Conservation (phyloP, 2,888 invertebrate genomes). For the Odontomyia ornata region DNA sequence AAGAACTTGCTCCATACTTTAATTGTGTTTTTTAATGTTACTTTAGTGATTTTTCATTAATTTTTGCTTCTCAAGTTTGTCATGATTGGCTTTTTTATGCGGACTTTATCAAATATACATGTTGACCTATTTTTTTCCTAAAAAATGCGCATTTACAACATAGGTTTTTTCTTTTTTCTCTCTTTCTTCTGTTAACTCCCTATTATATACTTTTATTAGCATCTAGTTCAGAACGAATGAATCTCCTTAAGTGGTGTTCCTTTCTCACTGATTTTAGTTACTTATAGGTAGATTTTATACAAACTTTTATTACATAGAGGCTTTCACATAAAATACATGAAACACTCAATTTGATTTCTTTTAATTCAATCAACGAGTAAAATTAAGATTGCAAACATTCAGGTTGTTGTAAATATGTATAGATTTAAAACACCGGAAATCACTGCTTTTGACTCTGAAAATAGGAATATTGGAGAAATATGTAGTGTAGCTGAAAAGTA, state of each 20-base stretch:
- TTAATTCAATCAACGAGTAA: conserved; percentile 16
- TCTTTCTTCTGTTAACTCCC: conserved; percentile 25
- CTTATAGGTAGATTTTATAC: conserved; percentile 33
- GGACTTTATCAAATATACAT: conserved; percentile 4
- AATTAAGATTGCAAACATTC: conserved; percentile 42
- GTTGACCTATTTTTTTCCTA: neutral
- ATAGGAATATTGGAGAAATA: neutral
- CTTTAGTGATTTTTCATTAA: neutral
- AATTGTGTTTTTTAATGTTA: neutral
- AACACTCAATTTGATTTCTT: conserved; percentile 32
- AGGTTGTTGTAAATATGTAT: conserved; percentile 31
- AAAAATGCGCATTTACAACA: conserved; percentile 35
- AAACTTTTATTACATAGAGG: conserved; percentile 40
- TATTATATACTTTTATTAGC: neutral
- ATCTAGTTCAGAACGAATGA: conserved; percentile 22
- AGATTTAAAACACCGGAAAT: conserved; percentile 45
- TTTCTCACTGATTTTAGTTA: conserved; percentile 26
- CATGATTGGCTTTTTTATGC: conserved; percentile 34
- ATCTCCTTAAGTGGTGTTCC: conserved; percentile 27
- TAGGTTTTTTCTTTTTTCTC: conserved; percentile 5
- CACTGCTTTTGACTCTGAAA: conserved; percentile 50
- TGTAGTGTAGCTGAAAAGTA: too few species aligned
- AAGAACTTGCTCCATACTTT: neutral
- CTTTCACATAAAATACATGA: conserved; percentile 36
- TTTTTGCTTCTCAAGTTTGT: conserved; percentile 17